Percentiles rank a stretch among this genome's conserved stretches.
Conservation (phyloP, 2,797 vertebrate species). For the Pterois miles region DNA sequence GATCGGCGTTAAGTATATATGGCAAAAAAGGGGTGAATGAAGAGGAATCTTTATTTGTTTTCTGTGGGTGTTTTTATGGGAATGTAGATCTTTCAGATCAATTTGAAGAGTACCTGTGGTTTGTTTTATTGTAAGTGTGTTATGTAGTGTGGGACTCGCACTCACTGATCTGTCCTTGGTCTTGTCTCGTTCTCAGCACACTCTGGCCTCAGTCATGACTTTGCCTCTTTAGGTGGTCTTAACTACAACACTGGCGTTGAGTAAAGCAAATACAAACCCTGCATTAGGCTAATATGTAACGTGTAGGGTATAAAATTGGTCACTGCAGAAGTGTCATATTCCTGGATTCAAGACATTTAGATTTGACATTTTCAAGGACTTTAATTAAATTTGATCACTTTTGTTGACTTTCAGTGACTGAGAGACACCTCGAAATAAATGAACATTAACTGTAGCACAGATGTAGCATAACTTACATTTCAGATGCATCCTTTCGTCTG, state of each 20-base stretch:
- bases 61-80: too few species aligned
- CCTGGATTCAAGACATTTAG: background rate
- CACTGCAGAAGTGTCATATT: background rate
- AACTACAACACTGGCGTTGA: background rate
- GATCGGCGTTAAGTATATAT: too few species aligned
- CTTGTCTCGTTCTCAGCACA: too few species aligned
- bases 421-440: background rate
- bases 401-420: background rate
- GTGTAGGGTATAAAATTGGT: background rate
- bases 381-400: background rate
- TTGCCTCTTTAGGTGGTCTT: too few species aligned
- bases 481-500: slow-evolving; percentile 37
- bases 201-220: too few species aligned
- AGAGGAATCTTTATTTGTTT: too few species aligned
- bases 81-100: too few species aligned
- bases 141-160: too few species aligned
- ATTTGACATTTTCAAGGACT: background rate
- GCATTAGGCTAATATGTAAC: background rate
- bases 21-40: too few species aligned
- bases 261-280: background rate
- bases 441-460: background rate
- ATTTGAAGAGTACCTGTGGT: too few species aligned
- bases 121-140: too few species aligned
- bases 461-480: slow-evolving; percentile 66
- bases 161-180: too few species aligned